phyloP scores from a whole-genome alignment of 2,888 invertebrate genomes.

The Agonopterix arenella region DNA sequence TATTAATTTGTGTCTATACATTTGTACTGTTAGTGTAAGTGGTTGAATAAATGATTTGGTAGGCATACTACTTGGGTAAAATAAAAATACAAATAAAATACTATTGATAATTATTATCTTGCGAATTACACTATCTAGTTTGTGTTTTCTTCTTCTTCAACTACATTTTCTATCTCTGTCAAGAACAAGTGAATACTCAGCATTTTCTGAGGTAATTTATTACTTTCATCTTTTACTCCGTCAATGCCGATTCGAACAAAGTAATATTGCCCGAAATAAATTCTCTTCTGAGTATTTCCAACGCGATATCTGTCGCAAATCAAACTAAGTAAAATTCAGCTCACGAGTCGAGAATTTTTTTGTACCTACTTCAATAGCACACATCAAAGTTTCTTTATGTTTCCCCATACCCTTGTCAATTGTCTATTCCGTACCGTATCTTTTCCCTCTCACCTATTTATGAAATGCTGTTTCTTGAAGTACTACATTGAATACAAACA shows the following conservation, averaged over 20 bases:
- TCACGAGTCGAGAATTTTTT: conserved; percentile 44
- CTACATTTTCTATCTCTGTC: not conserved
- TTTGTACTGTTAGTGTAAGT: too few relatives aligned
- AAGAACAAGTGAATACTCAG: conserved; percentile 6
- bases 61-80: too few relatives aligned
- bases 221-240: conserved; percentile 14
- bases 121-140: too few relatives aligned
- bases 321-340: conserved; percentile 43
- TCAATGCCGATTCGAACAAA: conserved; percentile 23
- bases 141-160: too few relatives aligned
- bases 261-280: conserved; percentile 19
- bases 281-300: conserved; percentile 19
- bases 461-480: conserved; percentile 14
- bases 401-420: conserved; percentile 51
- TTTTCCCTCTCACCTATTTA: conserved; percentile 23
- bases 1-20: too few relatives aligned
- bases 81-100: too few relatives aligned
- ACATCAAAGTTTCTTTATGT: conserved; percentile 54
- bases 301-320: conserved; percentile 38
- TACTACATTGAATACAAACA: too few relatives aligned
- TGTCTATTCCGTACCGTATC: conserved; percentile 43
- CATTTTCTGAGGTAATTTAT: conserved; percentile 7
- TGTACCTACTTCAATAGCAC: conserved; percentile 39
- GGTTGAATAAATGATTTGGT: too few relatives aligned
- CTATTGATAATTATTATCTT: too few relatives aligned